Evolutionary conservation across 2,797 vertebrate species (phyloP).

Genomic region (Myotis planiceps): DNA sequence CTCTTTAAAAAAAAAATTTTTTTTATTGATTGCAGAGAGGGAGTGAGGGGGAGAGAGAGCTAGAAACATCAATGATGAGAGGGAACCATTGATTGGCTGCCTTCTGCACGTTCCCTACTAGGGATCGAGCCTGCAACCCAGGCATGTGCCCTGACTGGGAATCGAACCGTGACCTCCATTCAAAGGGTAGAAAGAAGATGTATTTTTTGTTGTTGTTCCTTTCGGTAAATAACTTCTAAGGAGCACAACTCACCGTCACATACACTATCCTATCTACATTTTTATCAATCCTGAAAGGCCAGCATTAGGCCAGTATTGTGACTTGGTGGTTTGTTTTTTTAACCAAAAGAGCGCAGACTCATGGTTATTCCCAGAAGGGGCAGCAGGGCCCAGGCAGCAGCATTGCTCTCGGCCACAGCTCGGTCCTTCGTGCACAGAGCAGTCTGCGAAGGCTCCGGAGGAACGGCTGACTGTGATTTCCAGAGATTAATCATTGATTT

Average conservation of each 20-base stretch:
- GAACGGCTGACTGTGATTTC: not conserved
- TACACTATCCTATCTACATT: not conserved
- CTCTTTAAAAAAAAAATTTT: not conserved
- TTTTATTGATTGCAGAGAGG: not conserved
- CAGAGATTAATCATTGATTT: not conserved
- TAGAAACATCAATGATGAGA: not conserved
- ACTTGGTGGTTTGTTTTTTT: not conserved
- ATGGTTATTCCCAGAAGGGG: not conserved
- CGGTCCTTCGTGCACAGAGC: fast-evolving
- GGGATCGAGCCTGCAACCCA: not conserved
- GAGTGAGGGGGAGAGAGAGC: not conserved
- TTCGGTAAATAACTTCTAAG: not conserved
- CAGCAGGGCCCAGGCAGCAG: fast-evolving
- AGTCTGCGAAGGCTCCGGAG: not conserved
- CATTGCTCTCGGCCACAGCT: fast-evolving
- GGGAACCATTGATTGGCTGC: too few species aligned
- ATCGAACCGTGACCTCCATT: not conserved
- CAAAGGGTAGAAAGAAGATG: not conserved
- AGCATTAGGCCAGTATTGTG: not conserved
- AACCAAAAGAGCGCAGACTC: not conserved
- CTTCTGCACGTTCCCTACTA: not conserved
- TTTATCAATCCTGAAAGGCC: not conserved
- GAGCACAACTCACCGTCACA: too few species aligned
- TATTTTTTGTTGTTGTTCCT: not conserved
- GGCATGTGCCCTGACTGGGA: not conserved